Evolutionary conservation across 2,113 vertebrate genomes (phyloP), one percentile per base, ranked within the genome.

Genomic region (Puffinus mauretanicus): DNA sequence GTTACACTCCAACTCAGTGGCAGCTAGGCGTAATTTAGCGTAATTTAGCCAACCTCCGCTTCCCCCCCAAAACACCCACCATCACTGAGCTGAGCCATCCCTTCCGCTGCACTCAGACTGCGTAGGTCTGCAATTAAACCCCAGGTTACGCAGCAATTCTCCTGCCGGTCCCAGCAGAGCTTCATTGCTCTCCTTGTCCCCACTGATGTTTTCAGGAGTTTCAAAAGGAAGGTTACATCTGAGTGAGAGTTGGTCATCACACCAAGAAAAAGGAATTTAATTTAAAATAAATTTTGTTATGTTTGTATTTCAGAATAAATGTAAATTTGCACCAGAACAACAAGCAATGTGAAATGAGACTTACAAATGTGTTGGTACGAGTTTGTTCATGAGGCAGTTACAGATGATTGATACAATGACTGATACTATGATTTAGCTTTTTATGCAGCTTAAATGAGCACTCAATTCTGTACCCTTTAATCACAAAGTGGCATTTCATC

Each of bases 401-500:
- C 70, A 94, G 89, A 75, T 93, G 91, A 96, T 85, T 89, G 93
- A 87, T 91, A 91, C 4, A 18, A 79, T 75, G 93, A 84, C 69
- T 94, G 92, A 79, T 78, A 81, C 65, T 60, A 20, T 82, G 87
- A 93, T 94, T 91, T 79, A 84, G 77, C 44, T 89, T 94, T 95
- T 95, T 77, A 85, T 73, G 81, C 81, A 44, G 62, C 64, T 97
- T 91, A 93, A 96, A 87, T 54, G 83, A 95, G 86, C 83, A 51
- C 89, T 94, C 94, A 79, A 69, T 95, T 94, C 89, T 42, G 66
- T 82, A 71, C 34, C 80, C 81, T 89, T 92, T 95, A 76, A 95
- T 95, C 93, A 88, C 67, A 91, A 91, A 94, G 73, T 65, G 82
- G 78, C 75, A 82, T 95, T 96, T 91, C 84, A 95, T 85, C 91